These are phyloP conservation scores for Serripes groenlandicus DNA, from an alignment of 2,888 invertebrate genomes.

Conservation along the genomic window DNA sequence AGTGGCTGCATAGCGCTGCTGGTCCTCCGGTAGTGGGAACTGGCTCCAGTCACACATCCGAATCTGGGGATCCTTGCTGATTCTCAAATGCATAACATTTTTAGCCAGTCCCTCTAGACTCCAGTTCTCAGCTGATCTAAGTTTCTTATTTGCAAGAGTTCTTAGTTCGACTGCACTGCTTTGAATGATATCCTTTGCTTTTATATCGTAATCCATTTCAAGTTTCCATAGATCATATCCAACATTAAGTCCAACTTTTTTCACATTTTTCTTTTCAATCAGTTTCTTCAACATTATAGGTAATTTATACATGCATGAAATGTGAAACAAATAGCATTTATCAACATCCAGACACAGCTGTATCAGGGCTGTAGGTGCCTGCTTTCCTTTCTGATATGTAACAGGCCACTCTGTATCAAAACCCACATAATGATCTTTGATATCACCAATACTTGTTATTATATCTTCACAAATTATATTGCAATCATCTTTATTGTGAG, in stretches of 20 bases:
- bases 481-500: conserved; percentile 74
- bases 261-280: conserved; percentile 66
- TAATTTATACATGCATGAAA: conserved; percentile 74
- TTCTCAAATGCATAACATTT: conserved; percentile 73
- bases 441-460: conserved; percentile 33
- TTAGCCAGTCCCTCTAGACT: conserved; percentile 77
- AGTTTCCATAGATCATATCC: conserved; percentile 81
- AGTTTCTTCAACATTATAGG: conserved; percentile 72
- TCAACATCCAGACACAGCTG: conserved; percentile 74
- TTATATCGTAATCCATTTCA: conserved; percentile 77
- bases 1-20: conserved; percentile 77
- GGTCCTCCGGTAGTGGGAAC: conserved; percentile 75
- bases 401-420: conserved; percentile 83
- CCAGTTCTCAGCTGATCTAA: conserved; percentile 79
- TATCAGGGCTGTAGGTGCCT: conserved; percentile 75
- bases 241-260: conserved; percentile 78
- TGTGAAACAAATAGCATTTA: conserved; percentile 79
- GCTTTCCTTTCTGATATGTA: conserved; percentile 71
- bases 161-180: conserved; percentile 73
- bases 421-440: conserved; percentile 65
- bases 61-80: conserved; percentile 73
- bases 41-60: conserved; percentile 78
- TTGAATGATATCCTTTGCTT: conserved; percentile 68
- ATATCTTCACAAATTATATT: conserved; percentile 78
- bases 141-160: conserved; percentile 73